A percentile compares a stretch with the other conserved stretches of the same genome.
phyloP scores from a whole-genome alignment of 2,888 invertebrate species.

The Merodon equestris region DNA sequence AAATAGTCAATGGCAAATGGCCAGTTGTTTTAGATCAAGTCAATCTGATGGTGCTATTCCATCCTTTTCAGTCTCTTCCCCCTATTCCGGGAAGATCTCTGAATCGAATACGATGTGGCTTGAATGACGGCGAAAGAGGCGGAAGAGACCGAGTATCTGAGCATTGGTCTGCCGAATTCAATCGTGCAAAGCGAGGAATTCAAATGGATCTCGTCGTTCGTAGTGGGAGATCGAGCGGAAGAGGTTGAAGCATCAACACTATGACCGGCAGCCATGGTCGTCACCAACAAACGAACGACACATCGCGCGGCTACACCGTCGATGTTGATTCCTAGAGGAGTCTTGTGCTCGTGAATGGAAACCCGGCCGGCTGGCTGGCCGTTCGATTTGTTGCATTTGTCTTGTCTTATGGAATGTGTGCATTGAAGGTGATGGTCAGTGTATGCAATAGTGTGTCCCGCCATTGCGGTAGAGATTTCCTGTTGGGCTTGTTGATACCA shows the following conservation, averaged over 20 bases:
- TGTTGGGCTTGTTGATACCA: constrained; percentile 13
- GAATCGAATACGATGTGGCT: constrained; percentile 7
- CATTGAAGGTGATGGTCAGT: constrained; percentile 67
- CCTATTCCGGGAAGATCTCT: too few relatives aligned
- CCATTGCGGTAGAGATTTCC: constrained; percentile 35
- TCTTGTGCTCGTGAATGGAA: constrained; percentile 56
- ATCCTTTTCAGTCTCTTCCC: constrained; percentile 22
- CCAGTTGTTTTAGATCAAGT: constrained; percentile 37
- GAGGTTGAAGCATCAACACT: constrained; percentile 9
- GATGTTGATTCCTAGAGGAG: constrained; percentile 30
- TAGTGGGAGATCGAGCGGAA: constrained; percentile 13
- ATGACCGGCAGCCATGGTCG: neutral
- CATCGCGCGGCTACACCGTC: constrained; percentile 2
- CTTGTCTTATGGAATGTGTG: constrained; percentile 34
- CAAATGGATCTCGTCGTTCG: neutral
- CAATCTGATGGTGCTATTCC: constrained; percentile 10
- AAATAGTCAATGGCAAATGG: constrained; percentile 63
- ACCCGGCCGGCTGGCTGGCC: constrained; percentile 6
- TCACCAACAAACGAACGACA: constrained; percentile 26
- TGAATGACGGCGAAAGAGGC: constrained; percentile 22
- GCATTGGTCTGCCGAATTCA: constrained; percentile 35
- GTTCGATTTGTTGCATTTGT: constrained; percentile 43
- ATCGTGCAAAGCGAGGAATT: constrained; percentile 38
- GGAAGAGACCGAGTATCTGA: constrained; percentile 38
- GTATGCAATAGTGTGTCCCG: constrained; percentile 37